Evolutionary conservation across 2,888 invertebrate genomes (phyloP).

Genomic region (Euzophera pinguis): DNA sequence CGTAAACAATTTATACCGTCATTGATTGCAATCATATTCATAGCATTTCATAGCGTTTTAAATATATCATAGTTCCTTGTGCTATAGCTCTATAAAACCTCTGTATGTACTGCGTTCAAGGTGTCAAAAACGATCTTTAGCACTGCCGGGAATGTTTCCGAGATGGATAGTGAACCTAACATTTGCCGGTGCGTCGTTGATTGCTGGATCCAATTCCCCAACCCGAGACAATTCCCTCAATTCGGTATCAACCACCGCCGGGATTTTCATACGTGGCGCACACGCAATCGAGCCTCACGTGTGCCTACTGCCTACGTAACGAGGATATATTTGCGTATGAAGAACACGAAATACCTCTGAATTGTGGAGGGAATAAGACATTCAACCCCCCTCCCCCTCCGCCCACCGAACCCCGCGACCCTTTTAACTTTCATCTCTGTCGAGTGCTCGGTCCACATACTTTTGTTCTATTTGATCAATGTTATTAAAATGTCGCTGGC

Average conservation of each 20-base stretch:
- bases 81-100: too few relatives aligned
- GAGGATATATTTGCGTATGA: slow-evolving; percentile 81
- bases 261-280: slow-evolving; percentile 59
- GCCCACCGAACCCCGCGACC: slow-evolving; percentile 61
- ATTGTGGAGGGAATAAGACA: slow-evolving; percentile 80
- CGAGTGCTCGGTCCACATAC: slow-evolving; percentile 80
- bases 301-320: slow-evolving; percentile 73
- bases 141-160: too few relatives aligned
- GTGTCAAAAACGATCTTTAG: too few relatives aligned
- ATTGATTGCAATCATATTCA: too few relatives aligned
- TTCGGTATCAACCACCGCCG: slow-evolving; percentile 48
- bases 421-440: slow-evolving; percentile 80
- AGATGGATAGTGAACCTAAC: slow-evolving; percentile 20
- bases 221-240: slow-evolving; percentile 60
- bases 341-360: slow-evolving; percentile 80
- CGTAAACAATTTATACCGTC: too few relatives aligned
- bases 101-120: too few relatives aligned
- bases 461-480: slow-evolving; percentile 81
- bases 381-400: slow-evolving; percentile 69
- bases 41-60: too few relatives aligned
- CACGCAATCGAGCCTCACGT: slow-evolving; percentile 77
- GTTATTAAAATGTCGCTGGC: slow-evolving; percentile 79
- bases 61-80: too few relatives aligned
- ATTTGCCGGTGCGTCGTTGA: slow-evolving; percentile 55
- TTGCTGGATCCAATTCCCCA: slow-evolving; percentile 65